phyloP scores from a whole-genome alignment of 2,797 vertebrate genomes.

The Sciaenops ocellatus region DNA sequence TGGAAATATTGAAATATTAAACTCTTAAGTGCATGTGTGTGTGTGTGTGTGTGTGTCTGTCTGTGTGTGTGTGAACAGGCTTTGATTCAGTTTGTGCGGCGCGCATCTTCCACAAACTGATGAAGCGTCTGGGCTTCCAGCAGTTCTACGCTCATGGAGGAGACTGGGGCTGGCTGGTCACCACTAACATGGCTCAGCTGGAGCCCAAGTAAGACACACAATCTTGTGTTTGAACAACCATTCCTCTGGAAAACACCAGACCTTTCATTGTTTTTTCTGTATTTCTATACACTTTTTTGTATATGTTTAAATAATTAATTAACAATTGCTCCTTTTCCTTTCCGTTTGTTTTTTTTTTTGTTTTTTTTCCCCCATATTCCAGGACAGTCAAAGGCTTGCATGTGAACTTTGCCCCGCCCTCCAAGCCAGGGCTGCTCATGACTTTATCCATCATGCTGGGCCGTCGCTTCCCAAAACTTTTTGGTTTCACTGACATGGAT shows the following conservation, averaged over 20 bases:
- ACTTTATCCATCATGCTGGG: conserved; percentile 84
- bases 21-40: not conserved
- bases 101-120: conserved; percentile 91
- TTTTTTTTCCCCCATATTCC: not conserved
- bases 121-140: conserved; percentile 90
- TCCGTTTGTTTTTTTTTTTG: not conserved
- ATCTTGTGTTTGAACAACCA: not conserved
- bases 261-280: not conserved
- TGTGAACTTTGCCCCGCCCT: conserved; percentile 82
- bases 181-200: conserved; percentile 90
- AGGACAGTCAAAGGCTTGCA: conserved; percentile 89
- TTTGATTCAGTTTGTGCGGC: conserved; percentile 87
- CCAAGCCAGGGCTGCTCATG: conserved; percentile 38
- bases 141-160: conserved; percentile 92
- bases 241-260: not conserved
- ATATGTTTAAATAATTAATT: not conserved
- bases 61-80: conserved; percentile 72
- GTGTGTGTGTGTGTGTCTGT: conserved; percentile 13
- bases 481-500: conserved; percentile 86
- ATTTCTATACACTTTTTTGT: not conserved
- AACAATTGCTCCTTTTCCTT: no score
- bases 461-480: conserved; percentile 84
- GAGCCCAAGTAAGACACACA: conserved; percentile 85
- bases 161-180: conserved; percentile 90
- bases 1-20: not conserved